A percentile compares a stretch with the other conserved stretches of the same genome.
Evolutionary conservation across 2,113 vertebrate genomes (phyloP).

Genomic region (Myiozetetes cayanensis): DNA sequence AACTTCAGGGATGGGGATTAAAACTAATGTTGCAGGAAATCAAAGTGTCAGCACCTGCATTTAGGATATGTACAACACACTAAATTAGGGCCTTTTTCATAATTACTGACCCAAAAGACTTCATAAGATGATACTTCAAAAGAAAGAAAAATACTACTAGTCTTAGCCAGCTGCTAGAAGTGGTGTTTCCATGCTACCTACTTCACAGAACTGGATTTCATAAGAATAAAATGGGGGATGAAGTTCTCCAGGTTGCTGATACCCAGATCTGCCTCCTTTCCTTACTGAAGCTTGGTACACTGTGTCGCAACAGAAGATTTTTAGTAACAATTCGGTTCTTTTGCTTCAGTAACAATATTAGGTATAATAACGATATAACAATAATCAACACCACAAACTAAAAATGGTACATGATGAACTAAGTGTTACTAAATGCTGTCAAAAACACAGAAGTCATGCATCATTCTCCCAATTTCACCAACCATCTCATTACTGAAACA

Average conservation of each 20-base stretch:
- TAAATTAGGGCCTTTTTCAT: not conserved
- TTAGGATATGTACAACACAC: not conserved
- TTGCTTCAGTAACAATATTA: not conserved
- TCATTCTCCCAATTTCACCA: not conserved
- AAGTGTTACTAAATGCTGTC: not conserved
- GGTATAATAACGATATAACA: not conserved
- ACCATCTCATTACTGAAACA: not conserved
- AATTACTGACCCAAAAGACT: not conserved
- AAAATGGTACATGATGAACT: not conserved
- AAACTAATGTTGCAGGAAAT: not conserved
- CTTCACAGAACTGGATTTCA: not conserved
- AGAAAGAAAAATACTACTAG: not conserved
- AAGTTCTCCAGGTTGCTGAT: not conserved
- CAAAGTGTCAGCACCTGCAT: not conserved
- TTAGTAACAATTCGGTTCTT: not conserved
- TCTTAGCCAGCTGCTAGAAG: not conserved
- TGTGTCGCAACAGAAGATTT: not conserved
- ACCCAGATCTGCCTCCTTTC: not conserved
- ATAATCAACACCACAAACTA: not conserved
- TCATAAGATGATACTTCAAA: not conserved
- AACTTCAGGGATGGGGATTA: not conserved
- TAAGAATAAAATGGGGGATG: not conserved
- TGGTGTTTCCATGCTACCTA: not conserved
- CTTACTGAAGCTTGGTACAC: not conserved
- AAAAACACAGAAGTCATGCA: not conserved